phyloP scores from a whole-genome alignment of 92 coral and sea anemone species.

The Galaxea fascicularis region DNA sequence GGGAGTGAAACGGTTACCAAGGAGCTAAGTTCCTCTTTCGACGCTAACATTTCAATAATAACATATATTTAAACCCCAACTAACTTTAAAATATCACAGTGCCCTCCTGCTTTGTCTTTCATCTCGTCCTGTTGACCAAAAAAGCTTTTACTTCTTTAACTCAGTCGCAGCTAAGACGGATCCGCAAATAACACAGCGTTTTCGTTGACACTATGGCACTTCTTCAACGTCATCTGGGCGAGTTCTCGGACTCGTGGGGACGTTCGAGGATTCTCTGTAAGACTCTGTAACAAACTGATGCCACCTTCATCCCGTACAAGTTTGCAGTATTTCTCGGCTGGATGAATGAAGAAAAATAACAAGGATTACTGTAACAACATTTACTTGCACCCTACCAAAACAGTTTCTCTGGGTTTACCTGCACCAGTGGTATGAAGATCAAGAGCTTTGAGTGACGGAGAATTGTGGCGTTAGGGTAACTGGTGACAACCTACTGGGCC shows the following conservation, averaged over 20 bases:
- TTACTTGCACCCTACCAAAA: too few relatives aligned
- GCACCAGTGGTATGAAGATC: too few relatives aligned
- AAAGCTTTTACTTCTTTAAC: too few relatives aligned
- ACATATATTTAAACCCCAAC: too few relatives aligned
- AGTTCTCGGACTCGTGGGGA: slow-evolving; percentile 61
- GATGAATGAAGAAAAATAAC: slow-evolving; percentile 3
- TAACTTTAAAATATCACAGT: too few relatives aligned
- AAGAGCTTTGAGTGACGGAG: too few relatives aligned
- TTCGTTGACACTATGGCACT: slow-evolving; percentile 47
- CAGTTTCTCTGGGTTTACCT: too few relatives aligned
- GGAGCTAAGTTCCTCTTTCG: too few relatives aligned
- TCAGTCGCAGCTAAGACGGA: not conserved
- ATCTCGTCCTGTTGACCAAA: not conserved
- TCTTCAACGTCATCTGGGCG: slow-evolving; percentile 65
- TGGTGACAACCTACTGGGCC: too few relatives aligned
- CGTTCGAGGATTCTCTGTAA: slow-evolving; percentile 52
- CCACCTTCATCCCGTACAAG: slow-evolving; percentile 77
- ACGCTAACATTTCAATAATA: too few relatives aligned
- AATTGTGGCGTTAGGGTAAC: too few relatives aligned
- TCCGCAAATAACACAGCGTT: not conserved
- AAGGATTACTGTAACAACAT: not conserved
- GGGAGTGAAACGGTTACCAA: too few relatives aligned
- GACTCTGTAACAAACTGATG: slow-evolving; percentile 63
- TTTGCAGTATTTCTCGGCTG: slow-evolving; percentile 81
- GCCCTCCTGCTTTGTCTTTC: not conserved